These are phyloP conservation scores for Cyprinodon diabolis DNA, from an alignment of 2,797 vertebrate genomes.

Conservation along the genomic window DNA sequence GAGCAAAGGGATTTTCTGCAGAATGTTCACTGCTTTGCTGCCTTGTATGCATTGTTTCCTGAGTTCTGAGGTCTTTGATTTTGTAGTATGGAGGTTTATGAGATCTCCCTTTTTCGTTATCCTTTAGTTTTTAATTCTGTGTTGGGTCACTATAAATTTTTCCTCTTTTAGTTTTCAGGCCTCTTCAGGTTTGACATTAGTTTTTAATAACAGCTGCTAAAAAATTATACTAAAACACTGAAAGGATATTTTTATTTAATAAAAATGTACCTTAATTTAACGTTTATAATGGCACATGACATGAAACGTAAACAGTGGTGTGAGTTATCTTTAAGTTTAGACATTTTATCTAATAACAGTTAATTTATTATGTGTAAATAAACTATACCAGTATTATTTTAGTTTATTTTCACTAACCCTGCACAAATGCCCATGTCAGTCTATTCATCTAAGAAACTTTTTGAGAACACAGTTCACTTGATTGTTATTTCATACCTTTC, in stretches of 20 bases:
- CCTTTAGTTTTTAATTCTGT: too few relatives aligned
- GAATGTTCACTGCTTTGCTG: background rate
- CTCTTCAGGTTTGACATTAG: too few relatives aligned
- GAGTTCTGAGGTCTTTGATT: background rate
- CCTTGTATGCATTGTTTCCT: background rate
- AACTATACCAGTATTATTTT: too few relatives aligned
- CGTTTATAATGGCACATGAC: background rate
- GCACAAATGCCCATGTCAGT: background rate
- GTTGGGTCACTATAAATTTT: too few relatives aligned
- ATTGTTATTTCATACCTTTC: constrained; percentile 34
- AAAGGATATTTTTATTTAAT: background rate
- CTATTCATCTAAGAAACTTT: background rate
- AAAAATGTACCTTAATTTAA: background rate
- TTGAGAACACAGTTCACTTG: constrained; percentile 16
- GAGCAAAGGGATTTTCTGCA: background rate
- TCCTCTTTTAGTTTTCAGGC: background rate
- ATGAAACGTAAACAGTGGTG: background rate
- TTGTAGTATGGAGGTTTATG: background rate
- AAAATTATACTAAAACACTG: background rate
- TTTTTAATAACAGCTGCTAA: background rate
- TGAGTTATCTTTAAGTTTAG: background rate
- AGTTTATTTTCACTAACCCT: background rate
- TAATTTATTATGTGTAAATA: background rate
- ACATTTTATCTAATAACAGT: background rate
- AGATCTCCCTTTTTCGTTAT: background rate